Percentiles rank a stretch among this genome's conserved stretches.
phyloP scores from a whole-genome alignment of 2,888 invertebrate species.

The Drosophila anomalata region DNA sequence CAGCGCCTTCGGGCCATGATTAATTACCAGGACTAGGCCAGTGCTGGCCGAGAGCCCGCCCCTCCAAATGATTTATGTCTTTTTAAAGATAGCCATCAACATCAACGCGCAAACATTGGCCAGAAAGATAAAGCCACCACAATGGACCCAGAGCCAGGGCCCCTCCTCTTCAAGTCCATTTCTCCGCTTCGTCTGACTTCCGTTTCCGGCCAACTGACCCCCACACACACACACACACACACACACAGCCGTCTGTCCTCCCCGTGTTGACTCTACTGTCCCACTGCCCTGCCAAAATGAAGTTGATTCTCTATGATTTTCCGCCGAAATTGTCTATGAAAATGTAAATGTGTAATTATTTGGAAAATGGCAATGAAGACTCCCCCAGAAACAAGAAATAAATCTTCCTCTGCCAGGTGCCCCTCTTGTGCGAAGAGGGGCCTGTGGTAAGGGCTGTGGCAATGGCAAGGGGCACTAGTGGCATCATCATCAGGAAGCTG shows the following conservation, averaged over 20 bases:
- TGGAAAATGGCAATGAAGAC: conserved; percentile 63
- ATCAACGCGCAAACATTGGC: conserved; percentile 71
- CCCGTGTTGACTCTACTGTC: conserved; percentile 39
- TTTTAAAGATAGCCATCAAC: conserved; percentile 78
- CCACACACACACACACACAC: not conserved
- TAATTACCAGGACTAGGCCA: conserved; percentile 68
- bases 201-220: conserved; percentile 41
- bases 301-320: conserved; percentile 68
- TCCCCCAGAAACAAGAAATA: conserved; percentile 46
- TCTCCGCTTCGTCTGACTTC: conserved; percentile 25
- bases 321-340: conserved; percentile 70
- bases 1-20: conserved; percentile 71
- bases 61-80: conserved; percentile 68
- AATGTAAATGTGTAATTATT: conserved; percentile 79
- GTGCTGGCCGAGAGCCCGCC: not conserved
- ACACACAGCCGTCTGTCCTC: not conserved
- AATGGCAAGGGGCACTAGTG: not conserved
- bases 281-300: conserved; percentile 35
- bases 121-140: conserved; percentile 65
- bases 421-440: conserved; percentile 25
- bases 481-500: conserved; percentile 34
- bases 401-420: conserved; percentile 55
- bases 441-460: not conserved
- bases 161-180: conserved; percentile 4
- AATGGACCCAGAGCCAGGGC: conserved; percentile 44